A percentile compares a stretch with the other conserved stretches of the same genome.
Evolutionary conservation across 2,113 vertebrate species (phyloP).

Genomic region (Odocoileus hemionus): DNA sequence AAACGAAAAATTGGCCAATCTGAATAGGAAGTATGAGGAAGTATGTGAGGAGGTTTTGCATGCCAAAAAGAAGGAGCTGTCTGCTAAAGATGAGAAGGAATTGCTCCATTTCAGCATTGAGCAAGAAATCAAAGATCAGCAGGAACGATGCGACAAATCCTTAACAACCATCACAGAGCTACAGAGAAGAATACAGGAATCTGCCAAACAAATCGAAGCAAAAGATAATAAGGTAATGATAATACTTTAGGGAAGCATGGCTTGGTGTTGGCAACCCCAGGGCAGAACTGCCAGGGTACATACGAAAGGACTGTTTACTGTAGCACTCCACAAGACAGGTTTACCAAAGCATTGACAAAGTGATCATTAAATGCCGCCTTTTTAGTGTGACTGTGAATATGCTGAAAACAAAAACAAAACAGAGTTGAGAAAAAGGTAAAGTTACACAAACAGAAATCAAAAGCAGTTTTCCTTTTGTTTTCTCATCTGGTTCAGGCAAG

Average conservation of each 20-base stretch:
- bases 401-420: neutral
- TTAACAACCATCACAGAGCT: slow-evolving; percentile 89
- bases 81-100: slow-evolving; percentile 83
- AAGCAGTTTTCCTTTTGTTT: neutral
- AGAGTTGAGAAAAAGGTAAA: neutral
- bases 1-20: slow-evolving; percentile 76
- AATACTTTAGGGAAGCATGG: neutral
- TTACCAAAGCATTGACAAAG: neutral
- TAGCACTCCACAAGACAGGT: neutral
- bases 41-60: slow-evolving; percentile 78
- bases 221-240: slow-evolving; percentile 94
- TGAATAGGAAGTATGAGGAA: slow-evolving; percentile 82
- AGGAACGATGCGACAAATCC: slow-evolving; percentile 90
- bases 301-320: neutral
- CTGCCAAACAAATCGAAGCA: slow-evolving; percentile 91
- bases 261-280: neutral
- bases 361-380: neutral
- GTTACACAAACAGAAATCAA: neutral
- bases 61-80: slow-evolving; percentile 81
- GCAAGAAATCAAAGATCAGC: slow-evolving; percentile 91
- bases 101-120: slow-evolving; percentile 85
- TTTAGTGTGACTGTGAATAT: neutral
- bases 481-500: neutral
- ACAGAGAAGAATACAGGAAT: slow-evolving; percentile 92
- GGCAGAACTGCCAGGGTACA: too few relatives aligned